Percentiles rank a stretch among this genome's conserved stretches.
Conservation (phyloP, 2,113 vertebrate species). For the Parotia lawesii region DNA sequence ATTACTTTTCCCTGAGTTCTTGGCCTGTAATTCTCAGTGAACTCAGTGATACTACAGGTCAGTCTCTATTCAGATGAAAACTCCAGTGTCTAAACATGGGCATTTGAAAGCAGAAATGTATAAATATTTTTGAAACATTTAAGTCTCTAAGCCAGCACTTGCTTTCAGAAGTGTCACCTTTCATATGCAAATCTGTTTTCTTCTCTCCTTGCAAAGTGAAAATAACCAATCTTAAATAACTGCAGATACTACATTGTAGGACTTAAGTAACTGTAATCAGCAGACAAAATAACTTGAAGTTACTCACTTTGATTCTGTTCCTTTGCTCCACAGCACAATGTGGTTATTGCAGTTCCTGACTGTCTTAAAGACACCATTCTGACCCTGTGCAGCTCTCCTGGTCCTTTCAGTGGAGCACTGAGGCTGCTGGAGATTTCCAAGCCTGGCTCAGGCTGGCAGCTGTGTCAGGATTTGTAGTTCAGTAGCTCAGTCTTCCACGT, state of each 20-base stretch:
- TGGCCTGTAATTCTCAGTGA: not conserved
- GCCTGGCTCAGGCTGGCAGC: not conserved
- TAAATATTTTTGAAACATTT: not conserved
- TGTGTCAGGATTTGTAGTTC: not conserved
- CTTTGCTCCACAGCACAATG: not conserved
- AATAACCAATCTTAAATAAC: not conserved
- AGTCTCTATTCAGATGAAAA: not conserved
- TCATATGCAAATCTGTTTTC: not conserved
- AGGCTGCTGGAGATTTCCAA: not conserved
- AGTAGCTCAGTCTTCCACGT: not conserved
- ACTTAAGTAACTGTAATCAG: not conserved
- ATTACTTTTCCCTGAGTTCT: not conserved
- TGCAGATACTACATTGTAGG: not conserved
- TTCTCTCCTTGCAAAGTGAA: not conserved
- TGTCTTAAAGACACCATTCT: not conserved
- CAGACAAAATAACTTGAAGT: not conserved
- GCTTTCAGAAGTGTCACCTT: not conserved
- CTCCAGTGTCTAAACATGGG: not conserved
- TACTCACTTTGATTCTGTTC: not conserved
- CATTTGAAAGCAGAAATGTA: not conserved
- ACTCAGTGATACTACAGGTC: not conserved
- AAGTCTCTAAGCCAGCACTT: not conserved
- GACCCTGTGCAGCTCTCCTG: not conserved
- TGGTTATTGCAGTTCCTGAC: not conserved
- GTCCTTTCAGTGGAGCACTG: not conserved